Base-by-base conservation (phyloP, 2,113 vertebrate genomes). In the Indicator indicator region DNA sequence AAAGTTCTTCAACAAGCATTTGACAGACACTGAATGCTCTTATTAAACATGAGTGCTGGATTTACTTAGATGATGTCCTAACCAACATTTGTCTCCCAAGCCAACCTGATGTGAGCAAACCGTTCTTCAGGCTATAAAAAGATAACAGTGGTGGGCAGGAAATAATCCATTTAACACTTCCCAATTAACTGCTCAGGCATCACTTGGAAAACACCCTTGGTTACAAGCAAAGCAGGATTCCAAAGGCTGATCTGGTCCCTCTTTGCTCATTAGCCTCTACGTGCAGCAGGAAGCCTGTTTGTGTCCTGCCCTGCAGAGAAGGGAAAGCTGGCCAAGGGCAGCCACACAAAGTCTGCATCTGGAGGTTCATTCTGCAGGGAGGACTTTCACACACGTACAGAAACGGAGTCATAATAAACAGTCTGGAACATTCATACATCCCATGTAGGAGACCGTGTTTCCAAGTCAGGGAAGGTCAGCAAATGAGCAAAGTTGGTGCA, bases 351-450 rank as follows among this genome's bases (percentile, higher is more conserved):
- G 71, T 56, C 56, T 91, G 64, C 72, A 38, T 69, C 85, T 91
- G 83, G 85, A 83, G 76, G 85, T 62, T 95, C n/a, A 5, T 91
- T 80, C 86, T 9, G 1, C 82, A 38, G 77, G 89, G 91, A 92
- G 87, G 79, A 69, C 60, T 91, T 93, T 48, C 69, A 76, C 44
- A 83, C 79, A 83, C 5, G 2, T 86, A 60, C 20, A 94, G 80
- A 77, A 93, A 60, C 9, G 48, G 83, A 69, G 40, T 68, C 83
- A 78, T 88, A 95, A 93, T 46, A 88, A 94, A 75, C 83, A 94
- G 78, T 44, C 84, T 84, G 81, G 91, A 95, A 79, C 74, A 52
- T 79, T 92, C 63, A 10, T 46, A 8, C 8, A 2, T 27, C 33
- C 52, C 0, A 1, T 1, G 2, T 1, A 62, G 11, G 33, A 21